phyloP scores from a whole-genome alignment of 1,140 invertebrate species.

The Sitobion miscanthi region DNA sequence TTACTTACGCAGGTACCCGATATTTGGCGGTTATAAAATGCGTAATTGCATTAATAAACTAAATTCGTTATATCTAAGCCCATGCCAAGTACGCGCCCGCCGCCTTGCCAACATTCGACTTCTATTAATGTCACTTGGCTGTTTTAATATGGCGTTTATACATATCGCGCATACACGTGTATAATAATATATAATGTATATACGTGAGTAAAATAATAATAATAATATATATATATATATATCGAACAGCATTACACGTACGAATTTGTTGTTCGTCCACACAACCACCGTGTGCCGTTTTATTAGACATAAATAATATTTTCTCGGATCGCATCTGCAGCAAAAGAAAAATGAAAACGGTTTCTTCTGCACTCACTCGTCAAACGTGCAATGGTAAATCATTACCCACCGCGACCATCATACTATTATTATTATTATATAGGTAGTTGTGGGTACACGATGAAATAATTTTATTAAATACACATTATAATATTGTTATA shows the following conservation, averaged over 20 bases:
- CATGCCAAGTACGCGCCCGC: constrained; percentile 31
- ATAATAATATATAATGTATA: neutral
- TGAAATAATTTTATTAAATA: no score
- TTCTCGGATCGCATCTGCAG: neutral
- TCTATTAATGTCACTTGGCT: constrained; percentile 49
- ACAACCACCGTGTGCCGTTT: neutral
- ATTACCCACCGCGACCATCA: neutral
- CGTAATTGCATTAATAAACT: constrained; percentile 51
- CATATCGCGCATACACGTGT: neutral
- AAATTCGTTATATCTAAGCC: constrained; percentile 32
- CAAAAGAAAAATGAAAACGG: neutral
- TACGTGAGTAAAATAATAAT: neutral
- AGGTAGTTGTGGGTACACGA: no score
- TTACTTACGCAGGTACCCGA: neutral
- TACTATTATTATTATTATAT: no score
- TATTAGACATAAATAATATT: neutral
- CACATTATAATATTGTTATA: no score
- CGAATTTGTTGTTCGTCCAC: neutral
- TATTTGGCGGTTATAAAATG: neutral
- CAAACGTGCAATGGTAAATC: neutral
- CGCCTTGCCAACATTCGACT: constrained; percentile 36
- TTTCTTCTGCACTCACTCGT: neutral
- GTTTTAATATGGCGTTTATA: constrained; percentile 25
- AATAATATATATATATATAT: neutral
- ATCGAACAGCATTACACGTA: neutral